Evolutionary conservation across 2,797 vertebrate genomes (phyloP).

Genomic region (Orestias chungarensis): DNA sequence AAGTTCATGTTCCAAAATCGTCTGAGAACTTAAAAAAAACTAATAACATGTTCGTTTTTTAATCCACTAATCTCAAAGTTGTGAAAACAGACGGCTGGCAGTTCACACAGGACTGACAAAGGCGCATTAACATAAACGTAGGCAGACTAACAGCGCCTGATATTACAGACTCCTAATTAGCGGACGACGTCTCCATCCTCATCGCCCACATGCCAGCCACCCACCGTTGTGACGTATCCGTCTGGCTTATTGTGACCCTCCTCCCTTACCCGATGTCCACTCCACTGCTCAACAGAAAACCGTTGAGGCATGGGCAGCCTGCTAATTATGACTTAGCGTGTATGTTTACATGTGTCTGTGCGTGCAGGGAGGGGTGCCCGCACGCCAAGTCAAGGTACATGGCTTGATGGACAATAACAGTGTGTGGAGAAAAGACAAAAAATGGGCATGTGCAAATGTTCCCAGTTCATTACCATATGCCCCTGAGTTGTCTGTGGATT

Average conservation of each 20-base stretch:
- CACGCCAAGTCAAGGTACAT: conserved; percentile 43
- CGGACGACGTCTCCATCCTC: conserved; percentile 44
- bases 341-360: conserved; percentile 28
- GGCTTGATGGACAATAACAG: conserved; percentile 53
- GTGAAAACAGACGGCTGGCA: background rate
- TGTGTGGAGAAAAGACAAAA: conserved; percentile 31
- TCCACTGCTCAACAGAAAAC: conserved; percentile 60
- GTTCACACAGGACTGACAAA: background rate
- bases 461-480: conserved; percentile 46
- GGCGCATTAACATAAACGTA: conserved; percentile 24
- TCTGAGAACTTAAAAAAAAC: background rate
- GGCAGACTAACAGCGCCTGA: conserved; percentile 34
- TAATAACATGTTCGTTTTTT: background rate
- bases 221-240: conserved; percentile 47
- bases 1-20: background rate
- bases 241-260: conserved; percentile 51
- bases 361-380: background rate
- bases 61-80: background rate
- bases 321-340: conserved; percentile 60
- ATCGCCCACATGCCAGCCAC: conserved; percentile 55
- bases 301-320: conserved; percentile 64
- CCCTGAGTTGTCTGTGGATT: conserved; percentile 29
- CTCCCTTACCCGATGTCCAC: conserved; percentile 62
- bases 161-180: conserved; percentile 69
- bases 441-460: conserved; percentile 60